Percentiles rank a stretch among this genome's conserved stretches.
phyloP scores from a whole-genome alignment of 2,888 invertebrate genomes.

The Cinara cedri region DNA sequence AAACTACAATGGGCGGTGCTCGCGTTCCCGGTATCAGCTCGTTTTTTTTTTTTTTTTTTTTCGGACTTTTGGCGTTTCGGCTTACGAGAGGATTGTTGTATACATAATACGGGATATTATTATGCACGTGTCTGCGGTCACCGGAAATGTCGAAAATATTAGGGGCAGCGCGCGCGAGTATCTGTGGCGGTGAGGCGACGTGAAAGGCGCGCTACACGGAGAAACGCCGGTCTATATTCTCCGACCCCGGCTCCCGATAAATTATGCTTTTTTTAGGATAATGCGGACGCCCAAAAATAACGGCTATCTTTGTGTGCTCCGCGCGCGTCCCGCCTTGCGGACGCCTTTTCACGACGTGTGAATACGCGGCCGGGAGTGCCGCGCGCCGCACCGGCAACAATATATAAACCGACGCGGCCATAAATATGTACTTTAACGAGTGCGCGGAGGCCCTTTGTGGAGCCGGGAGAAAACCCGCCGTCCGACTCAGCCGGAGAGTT shows the following conservation, averaged over 20 bases:
- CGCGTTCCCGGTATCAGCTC: too few species aligned
- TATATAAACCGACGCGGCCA: constrained; percentile 38
- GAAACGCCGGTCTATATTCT: not conserved
- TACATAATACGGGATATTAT: too few species aligned
- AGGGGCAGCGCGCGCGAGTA: not conserved
- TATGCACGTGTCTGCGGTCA: too few species aligned
- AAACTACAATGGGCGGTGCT: too few species aligned
- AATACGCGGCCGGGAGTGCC: not conserved
- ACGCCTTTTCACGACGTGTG: constrained; percentile 5
- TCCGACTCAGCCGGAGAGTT: constrained; percentile 20
- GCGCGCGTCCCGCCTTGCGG: not conserved
- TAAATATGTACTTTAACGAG: constrained; percentile 44
- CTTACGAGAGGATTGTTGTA: too few species aligned
- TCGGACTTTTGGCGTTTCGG: too few species aligned
- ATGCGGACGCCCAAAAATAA: constrained; percentile 31
- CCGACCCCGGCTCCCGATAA: not conserved
- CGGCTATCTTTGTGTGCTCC: constrained; percentile 4
- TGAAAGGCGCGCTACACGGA: not conserved
- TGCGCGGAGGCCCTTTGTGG: constrained; percentile 15
- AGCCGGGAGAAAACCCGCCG: constrained; percentile 7
- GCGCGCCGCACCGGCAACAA: not conserved
- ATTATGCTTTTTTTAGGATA: constrained; percentile 46
- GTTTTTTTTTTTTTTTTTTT: too few species aligned
- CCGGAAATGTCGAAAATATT: constrained; percentile 3
- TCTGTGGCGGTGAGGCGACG: not conserved